Evolutionary conservation across 2,797 vertebrate genomes (phyloP), one percentile per base, ranked within the genome.

Genomic region (Sphenodon punctatus): DNA sequence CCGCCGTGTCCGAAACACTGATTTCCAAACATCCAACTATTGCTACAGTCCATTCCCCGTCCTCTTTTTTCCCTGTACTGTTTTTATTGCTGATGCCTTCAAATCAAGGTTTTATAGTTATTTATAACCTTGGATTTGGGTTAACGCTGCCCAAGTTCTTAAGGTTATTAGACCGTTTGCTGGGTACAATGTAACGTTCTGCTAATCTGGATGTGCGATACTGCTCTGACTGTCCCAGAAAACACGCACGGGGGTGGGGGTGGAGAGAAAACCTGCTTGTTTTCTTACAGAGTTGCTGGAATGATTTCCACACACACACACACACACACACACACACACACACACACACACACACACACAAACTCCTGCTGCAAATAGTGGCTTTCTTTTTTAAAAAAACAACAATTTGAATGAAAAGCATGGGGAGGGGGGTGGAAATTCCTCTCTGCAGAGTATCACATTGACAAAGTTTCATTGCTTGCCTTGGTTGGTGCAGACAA

Each of bases 71-170:
- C 22, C 53, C 56, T 30, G 63, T 32, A 39, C 67, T 48, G 8
- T 32, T 45, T 67, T 16, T 22, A 59, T 55, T 59, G 82, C 46
- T 19, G 59, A 53, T 65, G 63, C 42, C 30, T 80, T 53, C 56
- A 80, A 48, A n/a, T 58, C 60, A 59, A 75, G 80, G 7, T 43
- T 67, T 80, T 67, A 30, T 41, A 4, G 42, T 69, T 80, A 80
- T 61, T 63, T 59, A 75, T 53, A 78, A 69, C 34, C 22, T 61
- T 39, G 36, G 59, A 58, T 61, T 38, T 78, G 27, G 59, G 53
- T 66, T 84, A 71, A 66, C 7, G 39, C 4, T 20, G 36, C 22
- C 48, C 49, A 78, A 53, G 27, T 63, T 73, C 67, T 66, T 34
- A 76, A 68, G 49, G 43, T 41, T 59, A 74, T 61, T 30, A 32